phyloP scores from a whole-genome alignment of 1,140 invertebrate genomes.

The Drosophila lacteicornis region DNA sequence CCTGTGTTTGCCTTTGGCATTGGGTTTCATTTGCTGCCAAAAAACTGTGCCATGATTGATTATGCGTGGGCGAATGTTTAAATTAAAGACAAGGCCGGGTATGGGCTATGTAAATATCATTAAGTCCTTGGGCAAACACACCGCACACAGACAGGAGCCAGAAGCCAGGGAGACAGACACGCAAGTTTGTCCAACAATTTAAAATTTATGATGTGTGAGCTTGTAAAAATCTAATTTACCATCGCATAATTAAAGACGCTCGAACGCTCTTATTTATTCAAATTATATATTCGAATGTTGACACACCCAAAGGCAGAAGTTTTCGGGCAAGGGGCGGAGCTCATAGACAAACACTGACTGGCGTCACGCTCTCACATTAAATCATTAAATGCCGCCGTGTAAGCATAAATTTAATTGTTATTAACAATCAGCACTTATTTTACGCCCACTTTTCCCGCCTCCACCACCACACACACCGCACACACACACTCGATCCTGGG shows the following conservation, averaged over 20 bases:
- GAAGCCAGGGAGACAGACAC: conserved; percentile 8
- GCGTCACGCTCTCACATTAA: conserved; percentile 61
- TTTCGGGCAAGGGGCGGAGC: conserved; percentile 1
- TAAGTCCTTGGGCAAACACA: conserved; percentile 55
- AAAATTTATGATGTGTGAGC: conserved; percentile 83
- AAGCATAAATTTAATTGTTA: conserved; percentile 83
- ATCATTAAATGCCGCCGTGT: conserved; percentile 81
- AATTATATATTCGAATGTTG: conserved; percentile 59
- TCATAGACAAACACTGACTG: conserved; percentile 45
- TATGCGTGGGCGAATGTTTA: conserved; percentile 74
- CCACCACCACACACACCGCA: background rate
- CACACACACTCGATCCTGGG: conserved; percentile 6
- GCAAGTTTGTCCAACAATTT: conserved; percentile 69
- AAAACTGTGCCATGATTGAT: conserved; percentile 77
- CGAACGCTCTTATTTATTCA: conserved; percentile 51
- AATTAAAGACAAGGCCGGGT: conserved; percentile 69
- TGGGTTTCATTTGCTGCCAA: conserved; percentile 65
- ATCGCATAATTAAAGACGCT: conserved; percentile 74
- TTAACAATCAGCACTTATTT: conserved; percentile 80
- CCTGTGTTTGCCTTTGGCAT: conserved; percentile 38
- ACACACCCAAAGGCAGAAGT: conserved; percentile 34
- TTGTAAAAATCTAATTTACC: conserved; percentile 81
- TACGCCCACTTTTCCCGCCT: background rate
- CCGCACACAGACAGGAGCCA: conserved; percentile 13
- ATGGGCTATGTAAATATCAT: conserved; percentile 67